Percentiles rank a stretch among this genome's conserved stretches.
Conservation (phyloP, 1,140 invertebrate genomes). For the Vanessa tameamea region DNA sequence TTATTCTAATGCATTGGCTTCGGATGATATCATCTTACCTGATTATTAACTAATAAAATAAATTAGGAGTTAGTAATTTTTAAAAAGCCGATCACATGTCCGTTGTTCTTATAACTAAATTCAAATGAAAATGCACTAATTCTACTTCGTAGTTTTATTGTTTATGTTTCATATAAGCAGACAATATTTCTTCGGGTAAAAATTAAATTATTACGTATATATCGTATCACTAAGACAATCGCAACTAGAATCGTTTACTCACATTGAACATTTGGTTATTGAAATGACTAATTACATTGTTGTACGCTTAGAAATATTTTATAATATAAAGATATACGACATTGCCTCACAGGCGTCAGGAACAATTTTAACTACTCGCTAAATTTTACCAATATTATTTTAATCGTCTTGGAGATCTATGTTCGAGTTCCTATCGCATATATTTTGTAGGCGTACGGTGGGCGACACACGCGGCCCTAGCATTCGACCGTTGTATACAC, state of each 20-base stretch:
- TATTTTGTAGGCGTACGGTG: slow-evolving; percentile 62
- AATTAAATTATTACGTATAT: slow-evolving; percentile 81
- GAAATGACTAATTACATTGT: slow-evolving; percentile 71
- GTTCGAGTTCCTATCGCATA: slow-evolving; percentile 70
- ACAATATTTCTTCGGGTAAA: slow-evolving; percentile 76
- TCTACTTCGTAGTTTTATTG: slow-evolving; percentile 79
- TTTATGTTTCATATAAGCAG: slow-evolving; percentile 77
- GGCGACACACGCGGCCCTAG: slow-evolving; percentile 25
- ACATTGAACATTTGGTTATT: slow-evolving; percentile 80
- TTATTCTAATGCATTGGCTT: not conserved
- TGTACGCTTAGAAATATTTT: slow-evolving; percentile 70
- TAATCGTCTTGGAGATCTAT: slow-evolving; percentile 68
- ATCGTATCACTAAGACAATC: slow-evolving; percentile 79
- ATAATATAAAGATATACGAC: slow-evolving; percentile 71
- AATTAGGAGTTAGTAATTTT: not conserved
- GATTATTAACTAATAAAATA: slow-evolving; percentile 1
- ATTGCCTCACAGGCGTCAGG: slow-evolving; percentile 78
- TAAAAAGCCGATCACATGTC: not conserved
- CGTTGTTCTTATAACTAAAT: not conserved
- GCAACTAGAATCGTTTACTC: slow-evolving; percentile 80
- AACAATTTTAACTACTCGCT: slow-evolving; percentile 79
- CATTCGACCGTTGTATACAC: slow-evolving; percentile 32
- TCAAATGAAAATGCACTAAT: slow-evolving; percentile 38
- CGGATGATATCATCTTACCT: slow-evolving; percentile 20
- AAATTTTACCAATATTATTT: slow-evolving; percentile 71